These are phyloP conservation scores for Cremastinae sp. DNA, from an alignment of 2,888 invertebrate genomes.

Conservation along the genomic window DNA sequence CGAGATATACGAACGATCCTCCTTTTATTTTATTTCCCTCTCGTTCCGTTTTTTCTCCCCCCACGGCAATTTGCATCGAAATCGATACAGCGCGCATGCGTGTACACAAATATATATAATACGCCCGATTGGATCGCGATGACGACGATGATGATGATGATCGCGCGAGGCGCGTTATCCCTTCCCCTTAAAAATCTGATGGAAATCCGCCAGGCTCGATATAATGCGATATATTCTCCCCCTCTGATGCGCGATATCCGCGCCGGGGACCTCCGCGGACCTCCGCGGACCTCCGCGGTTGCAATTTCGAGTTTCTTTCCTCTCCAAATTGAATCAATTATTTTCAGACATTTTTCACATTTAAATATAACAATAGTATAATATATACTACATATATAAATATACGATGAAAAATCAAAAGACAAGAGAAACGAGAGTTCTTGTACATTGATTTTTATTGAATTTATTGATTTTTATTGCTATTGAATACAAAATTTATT, in stretches of 20 bases:
- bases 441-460: too few relatives aligned
- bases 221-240: conserved; percentile 4
- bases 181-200: conserved; percentile 36
- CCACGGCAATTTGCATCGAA: conserved; percentile 70
- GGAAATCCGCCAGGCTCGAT: conserved; percentile 28
- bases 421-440: too few relatives aligned
- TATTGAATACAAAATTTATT: too few relatives aligned
- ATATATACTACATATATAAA: conserved; percentile 36
- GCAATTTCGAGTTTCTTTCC: conserved; percentile 20
- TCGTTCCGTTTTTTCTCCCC: not conserved
- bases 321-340: conserved; percentile 56
- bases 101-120: conserved; percentile 30
- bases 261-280: too few relatives aligned
- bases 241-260: conserved; percentile 5
- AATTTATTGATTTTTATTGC: too few relatives aligned
- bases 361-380: conserved; percentile 50
- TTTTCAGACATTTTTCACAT: conserved; percentile 37
- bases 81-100: conserved; percentile 63
- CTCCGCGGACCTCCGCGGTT: too few relatives aligned
- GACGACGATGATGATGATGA: conserved; percentile 48
- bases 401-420: not conserved
- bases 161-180: conserved; percentile 56
- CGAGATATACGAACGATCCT: conserved; percentile 30
- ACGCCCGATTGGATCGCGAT: conserved; percentile 34
- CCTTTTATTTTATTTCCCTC: conserved; percentile 16